These are phyloP conservation scores for Upupa epops DNA, from an alignment of 2,113 vertebrate species.

Conservation along the genomic window DNA sequence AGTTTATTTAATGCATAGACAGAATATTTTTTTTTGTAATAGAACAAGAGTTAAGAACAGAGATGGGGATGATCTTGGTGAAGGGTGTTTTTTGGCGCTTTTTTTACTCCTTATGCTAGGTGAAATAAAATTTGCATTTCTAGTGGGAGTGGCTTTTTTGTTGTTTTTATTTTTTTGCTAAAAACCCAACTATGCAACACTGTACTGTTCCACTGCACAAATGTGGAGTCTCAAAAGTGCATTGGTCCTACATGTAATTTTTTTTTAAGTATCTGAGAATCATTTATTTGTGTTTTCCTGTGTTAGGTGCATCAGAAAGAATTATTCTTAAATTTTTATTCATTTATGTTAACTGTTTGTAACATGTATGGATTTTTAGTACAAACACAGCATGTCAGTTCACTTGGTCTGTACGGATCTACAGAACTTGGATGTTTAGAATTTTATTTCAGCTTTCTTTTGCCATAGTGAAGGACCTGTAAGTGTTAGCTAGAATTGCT, in stretches of 20 bases:
- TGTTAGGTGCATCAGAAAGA: background rate
- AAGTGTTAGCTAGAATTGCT: too few species aligned
- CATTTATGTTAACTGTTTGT: too few species aligned
- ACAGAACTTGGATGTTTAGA: too few species aligned
- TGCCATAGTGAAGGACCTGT: too few species aligned
- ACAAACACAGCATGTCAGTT: too few species aligned
- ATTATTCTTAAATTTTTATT: too few species aligned
- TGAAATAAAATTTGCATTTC: background rate
- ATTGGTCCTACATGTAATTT: background rate
- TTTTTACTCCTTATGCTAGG: background rate
- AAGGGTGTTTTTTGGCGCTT: background rate
- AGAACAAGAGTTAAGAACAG: background rate
- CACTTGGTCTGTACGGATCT: too few species aligned
- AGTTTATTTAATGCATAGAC: background rate
- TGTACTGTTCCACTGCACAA: background rate
- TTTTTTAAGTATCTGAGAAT: background rate
- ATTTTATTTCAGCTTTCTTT: too few species aligned
- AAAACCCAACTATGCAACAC: background rate
- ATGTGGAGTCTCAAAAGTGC: background rate
- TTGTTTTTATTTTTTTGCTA: too few species aligned
- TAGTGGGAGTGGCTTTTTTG: background rate
- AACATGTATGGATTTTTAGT: too few species aligned
- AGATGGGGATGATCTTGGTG: background rate
- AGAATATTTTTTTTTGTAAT: background rate
- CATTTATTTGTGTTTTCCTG: background rate